Evolutionary conservation across 2,888 invertebrate species (phyloP).

Genomic region (Leptinotarsa peninsularis): DNA sequence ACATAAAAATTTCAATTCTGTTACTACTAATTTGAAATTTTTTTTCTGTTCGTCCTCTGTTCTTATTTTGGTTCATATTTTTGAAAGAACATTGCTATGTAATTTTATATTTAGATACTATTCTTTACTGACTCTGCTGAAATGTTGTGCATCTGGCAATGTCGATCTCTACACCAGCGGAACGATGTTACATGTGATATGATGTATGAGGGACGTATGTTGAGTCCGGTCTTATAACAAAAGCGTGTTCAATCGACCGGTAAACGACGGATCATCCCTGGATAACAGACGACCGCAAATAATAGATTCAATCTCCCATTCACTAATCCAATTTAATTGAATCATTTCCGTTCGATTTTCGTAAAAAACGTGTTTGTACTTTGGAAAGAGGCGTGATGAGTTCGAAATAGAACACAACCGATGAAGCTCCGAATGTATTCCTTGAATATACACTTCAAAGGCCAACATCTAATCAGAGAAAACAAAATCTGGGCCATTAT

Average conservation of each 20-base stretch:
- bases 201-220: slow-evolving; percentile 9
- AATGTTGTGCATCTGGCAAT: too few species aligned
- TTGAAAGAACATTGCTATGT: too few species aligned
- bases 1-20: too few species aligned
- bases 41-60: too few species aligned
- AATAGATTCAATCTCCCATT: slow-evolving; percentile 11
- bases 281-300: slow-evolving; percentile 3
- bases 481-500: too few species aligned
- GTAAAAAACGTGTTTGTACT: not conserved
- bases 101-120: too few species aligned
- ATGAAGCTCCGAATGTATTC: not conserved
- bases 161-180: not conserved
- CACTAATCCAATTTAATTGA: not conserved
- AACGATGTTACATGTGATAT: not conserved
- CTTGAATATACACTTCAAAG: not conserved
- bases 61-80: too few species aligned
- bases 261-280: slow-evolving; percentile 5
- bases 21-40: too few species aligned
- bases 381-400: not conserved
- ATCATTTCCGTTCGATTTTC: not conserved
- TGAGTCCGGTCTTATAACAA: slow-evolving; percentile 5
- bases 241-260: not conserved
- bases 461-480: too few species aligned
- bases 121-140: too few species aligned
- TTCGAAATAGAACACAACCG: not conserved